Base-by-base conservation (phyloP, 1,140 invertebrate genomes). In the Acromyrmex heyeri region DNA sequence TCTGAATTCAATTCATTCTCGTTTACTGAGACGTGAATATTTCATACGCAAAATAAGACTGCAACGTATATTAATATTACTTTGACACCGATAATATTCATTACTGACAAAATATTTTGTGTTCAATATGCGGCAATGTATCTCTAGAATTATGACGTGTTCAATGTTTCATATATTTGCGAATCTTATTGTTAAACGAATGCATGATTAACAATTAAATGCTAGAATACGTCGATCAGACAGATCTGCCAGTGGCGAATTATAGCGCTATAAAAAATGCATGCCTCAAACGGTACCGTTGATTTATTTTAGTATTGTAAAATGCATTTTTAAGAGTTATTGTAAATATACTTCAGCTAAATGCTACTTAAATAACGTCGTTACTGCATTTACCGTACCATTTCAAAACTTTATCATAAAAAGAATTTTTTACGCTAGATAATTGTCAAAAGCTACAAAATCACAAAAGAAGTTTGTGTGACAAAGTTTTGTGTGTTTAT, bases 281-380 rank as follows among this genome's bases (percentile, higher is more conserved):
- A 16, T 18, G 73, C 76, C 59, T 73, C 38, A 24, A 77, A 65
- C 59, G 61, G 67, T 82, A 62, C 27, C 50, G 64, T 82, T 89
- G 86, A 64, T 85, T 82, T 77, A 61, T 86, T 78, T 82, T 53
- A 73, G 16, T 62, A 62, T 44, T 59, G 21, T 88, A 76, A 50
- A 55, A 61, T 50, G 48, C 82, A 53, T n/a, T 53, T 88, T 75
- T 86, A 89, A 73, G 61, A 88, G 24, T 77, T 75, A 12, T 76
- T 89, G 88, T 89, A 89, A 89, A 85, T 87, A 85, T 89, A 44
- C 57, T 24, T 18, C 77, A 86, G 81, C 76, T 38, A 67, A 50
- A 57, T 38, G 44, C 73, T 61, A 57, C 44, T 53, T 65, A 53
- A 85, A 77, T 10, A 65, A 24, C 18, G 24, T 61, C 44, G 21